Base-by-base conservation (phyloP, 2,113 vertebrate species). In the Puffinus mauretanicus region DNA sequence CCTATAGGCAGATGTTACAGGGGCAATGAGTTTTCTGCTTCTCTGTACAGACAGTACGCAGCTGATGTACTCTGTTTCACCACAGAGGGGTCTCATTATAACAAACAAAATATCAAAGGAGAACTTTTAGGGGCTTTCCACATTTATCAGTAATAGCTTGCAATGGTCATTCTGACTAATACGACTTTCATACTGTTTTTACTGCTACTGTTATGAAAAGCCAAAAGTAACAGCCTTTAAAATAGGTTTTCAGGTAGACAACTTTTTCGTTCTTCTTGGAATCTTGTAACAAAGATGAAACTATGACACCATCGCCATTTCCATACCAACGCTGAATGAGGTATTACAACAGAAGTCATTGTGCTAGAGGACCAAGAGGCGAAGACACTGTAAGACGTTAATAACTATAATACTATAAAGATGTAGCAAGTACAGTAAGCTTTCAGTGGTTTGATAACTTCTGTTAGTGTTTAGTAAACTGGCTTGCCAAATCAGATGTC, bases 241-340 rank as follows among this genome's bases (percentile, higher is more conserved):
- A 83, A 44, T 6, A 47, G 13, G 5, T 77, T 82, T 81, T 67
- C 62, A 57, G 54, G n/a, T 12, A 69, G 49, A 21, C 2, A 69
- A 55, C 5, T n/a, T 64, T 32, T 54, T 38, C 30, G 8, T 66
- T 17, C 6, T 80, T 72, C 29, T 82, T 58, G 47, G 9, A 60
- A 65, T 64, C 7, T 29, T 78, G 19, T 82, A 16, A 42, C 70
- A 65, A 51, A 44, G 14, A 20, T 67, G 36, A 89, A 85, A 54
- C 18, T 66, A 46, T 86, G n/a, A 65, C 34, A 64, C 38, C 16
- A n/a, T 44, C 2, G 1, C 7, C 0, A 0, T 54, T 86, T 64
- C 22, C 44, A 26, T 60, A 44, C 8, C 38, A 71, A 11, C 0
- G 0, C 27, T 78, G 13, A 26, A 61, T 82, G 55, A 32, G 12